phyloP scores from a whole-genome alignment of 1,140 invertebrate genomes.

The Diplogasteroides magnus region DNA sequence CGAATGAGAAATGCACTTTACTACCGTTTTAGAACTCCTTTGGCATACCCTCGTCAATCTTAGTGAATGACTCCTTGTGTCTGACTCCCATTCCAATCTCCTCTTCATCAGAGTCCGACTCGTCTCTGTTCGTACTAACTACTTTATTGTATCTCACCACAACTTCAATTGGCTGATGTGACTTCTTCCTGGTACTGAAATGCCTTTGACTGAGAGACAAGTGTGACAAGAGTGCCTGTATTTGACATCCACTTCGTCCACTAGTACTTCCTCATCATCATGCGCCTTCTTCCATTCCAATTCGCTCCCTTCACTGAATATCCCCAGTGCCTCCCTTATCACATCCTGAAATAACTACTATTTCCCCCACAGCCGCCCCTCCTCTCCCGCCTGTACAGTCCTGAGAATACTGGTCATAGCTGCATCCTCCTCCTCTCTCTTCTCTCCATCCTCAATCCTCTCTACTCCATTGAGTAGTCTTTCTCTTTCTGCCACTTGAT shows the following conservation, averaged over 20 bases:
- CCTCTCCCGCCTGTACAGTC: background rate
- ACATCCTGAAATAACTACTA: background rate
- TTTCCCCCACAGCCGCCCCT: background rate
- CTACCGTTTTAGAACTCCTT: too few relatives aligned
- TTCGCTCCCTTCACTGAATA: background rate
- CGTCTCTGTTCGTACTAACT: too few relatives aligned
- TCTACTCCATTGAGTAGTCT: background rate
- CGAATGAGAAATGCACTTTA: too few relatives aligned
- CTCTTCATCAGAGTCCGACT: too few relatives aligned
- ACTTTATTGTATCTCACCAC: too few relatives aligned
- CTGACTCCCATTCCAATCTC: too few relatives aligned
- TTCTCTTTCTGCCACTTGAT: background rate
- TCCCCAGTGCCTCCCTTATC: background rate
- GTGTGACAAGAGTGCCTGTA: background rate
- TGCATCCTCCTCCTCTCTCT: background rate
- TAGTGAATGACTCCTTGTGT: too few relatives aligned
- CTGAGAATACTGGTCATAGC: background rate
- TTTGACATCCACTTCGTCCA: background rate
- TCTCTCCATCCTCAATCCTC: background rate
- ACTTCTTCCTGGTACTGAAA: background rate
- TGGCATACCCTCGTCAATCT: too few relatives aligned
- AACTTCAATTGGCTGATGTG: too few relatives aligned
- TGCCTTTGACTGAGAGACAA: background rate
- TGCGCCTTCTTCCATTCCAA: background rate
- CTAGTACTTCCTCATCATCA: background rate